Evolutionary conservation across 2,888 invertebrate genomes (phyloP).

Genomic region (Dicroscelio sp.): DNA sequence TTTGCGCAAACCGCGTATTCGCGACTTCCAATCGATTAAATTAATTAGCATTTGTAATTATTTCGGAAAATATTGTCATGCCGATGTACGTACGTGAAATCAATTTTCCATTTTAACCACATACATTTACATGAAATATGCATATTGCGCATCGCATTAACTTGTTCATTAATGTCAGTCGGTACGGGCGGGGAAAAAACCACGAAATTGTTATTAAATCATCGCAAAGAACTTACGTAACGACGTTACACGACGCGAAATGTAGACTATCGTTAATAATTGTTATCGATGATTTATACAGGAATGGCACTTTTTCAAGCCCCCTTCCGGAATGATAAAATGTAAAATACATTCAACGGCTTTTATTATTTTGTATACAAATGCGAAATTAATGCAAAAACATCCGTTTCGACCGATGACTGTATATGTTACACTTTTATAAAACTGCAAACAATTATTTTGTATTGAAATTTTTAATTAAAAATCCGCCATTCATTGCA

Average conservation of each 20-base stretch:
- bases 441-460: slow-evolving; percentile 16
- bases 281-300: slow-evolving; percentile 15
- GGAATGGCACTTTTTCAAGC: background rate
- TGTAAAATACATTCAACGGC: background rate
- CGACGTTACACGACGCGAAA: too few relatives aligned
- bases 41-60: slow-evolving; percentile 44
- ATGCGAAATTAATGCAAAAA: slow-evolving; percentile 14
- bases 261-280: too few relatives aligned
- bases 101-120: slow-evolving; percentile 41
- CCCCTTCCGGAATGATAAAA: background rate
- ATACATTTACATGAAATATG: slow-evolving; percentile 50
- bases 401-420: background rate
- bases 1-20: background rate
- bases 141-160: slow-evolving; percentile 37
- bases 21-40: background rate
- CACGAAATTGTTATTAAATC: background rate
- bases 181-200: slow-evolving; percentile 8
- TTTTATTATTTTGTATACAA: slow-evolving; percentile 34
- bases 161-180: slow-evolving; percentile 48
- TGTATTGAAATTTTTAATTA: too few relatives aligned
- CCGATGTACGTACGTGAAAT: slow-evolving; percentile 3
- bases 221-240: slow-evolving; percentile 20
- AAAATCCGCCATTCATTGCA: too few relatives aligned
- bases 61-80: slow-evolving; percentile 23
- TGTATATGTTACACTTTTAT: slow-evolving; percentile 19